These are phyloP conservation scores for Griposia aprilina DNA, from an alignment of 2,888 invertebrate genomes.

Conservation along the genomic window DNA sequence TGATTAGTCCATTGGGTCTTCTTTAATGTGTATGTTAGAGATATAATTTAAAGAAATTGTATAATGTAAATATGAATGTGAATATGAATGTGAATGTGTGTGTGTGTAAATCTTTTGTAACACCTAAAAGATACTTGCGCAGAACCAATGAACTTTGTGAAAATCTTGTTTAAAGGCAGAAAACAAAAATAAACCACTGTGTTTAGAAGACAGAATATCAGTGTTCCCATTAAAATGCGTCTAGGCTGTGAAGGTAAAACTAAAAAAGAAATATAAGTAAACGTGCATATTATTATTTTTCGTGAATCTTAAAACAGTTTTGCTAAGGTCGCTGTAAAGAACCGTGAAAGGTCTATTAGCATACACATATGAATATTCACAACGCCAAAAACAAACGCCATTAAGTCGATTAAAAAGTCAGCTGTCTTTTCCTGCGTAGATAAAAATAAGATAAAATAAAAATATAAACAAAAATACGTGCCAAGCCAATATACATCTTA, in stretches of 20 bases:
- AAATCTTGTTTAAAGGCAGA: background rate
- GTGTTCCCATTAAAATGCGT: conserved; percentile 24
- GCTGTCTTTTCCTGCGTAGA: conserved; percentile 72
- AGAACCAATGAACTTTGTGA: background rate
- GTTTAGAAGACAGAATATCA: background rate
- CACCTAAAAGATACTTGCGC: background rate
- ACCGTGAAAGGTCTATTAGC: conserved; percentile 65
- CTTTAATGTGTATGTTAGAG: conserved; percentile 3
- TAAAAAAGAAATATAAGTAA: conserved; percentile 11
- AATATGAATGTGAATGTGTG: too few relatives aligned
- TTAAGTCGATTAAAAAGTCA: conserved; percentile 70
- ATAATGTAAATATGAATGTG: background rate
- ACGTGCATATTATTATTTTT: conserved; percentile 19
- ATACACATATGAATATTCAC: conserved; percentile 78
- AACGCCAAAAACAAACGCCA: conserved; percentile 68
- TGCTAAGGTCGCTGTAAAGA: conserved; percentile 25
- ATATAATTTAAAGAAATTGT: background rate
- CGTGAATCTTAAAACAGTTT: conserved; percentile 36
- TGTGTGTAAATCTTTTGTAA: too few relatives aligned
- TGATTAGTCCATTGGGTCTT: conserved; percentile 54
- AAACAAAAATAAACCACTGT: background rate
- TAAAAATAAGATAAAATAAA: conserved; percentile 74
- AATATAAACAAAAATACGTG: conserved; percentile 72
- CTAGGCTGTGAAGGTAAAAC: conserved; percentile 14
- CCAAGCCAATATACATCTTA: conserved; percentile 73